Evolutionary conservation across 1,140 invertebrate genomes (phyloP), one percentile per base, ranked within the genome.

Genomic region (Colletes latitarsis): DNA sequence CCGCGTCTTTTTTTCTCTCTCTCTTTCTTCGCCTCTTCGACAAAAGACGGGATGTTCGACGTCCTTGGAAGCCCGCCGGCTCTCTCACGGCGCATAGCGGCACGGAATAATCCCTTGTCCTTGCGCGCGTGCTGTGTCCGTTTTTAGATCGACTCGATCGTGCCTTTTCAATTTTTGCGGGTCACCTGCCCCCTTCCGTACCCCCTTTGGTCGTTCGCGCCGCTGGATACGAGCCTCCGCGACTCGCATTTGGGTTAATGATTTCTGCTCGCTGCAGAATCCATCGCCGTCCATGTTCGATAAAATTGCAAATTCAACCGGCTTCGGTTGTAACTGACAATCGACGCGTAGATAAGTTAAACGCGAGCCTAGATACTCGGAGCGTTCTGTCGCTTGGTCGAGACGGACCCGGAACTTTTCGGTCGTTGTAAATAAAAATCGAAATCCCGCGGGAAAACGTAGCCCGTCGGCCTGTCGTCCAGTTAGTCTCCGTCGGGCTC

Each of bases 11-110:
- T 6, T 43, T 19, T 66, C 19, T 57, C n/a, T 55, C 4, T 52
- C n/a, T 55, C 8, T 39, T 81, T 58, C 52, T 71, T 71, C 68
- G 10, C 39, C 67, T n/a, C 85, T 85, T 87, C 88, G 84, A 90
- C 89, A 92, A 90, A 91, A 91, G 91, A 86, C 86, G 87, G 86
- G 88, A 90, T 88, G 77, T 87, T 83, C 90, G 86, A 77, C 87
- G 91, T 87, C 91, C 90, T 92, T 92, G 84, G 62, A 55, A 75
- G 58, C 69, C 57, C 21, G 73, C 19, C 60, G 66, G 66, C 69
- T 82, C 81, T 86, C 84, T 79, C 83, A 70, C 77, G 76, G 39
- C 74, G 63, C 62, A 64, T 73, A 87, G 57, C 39, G 53, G 49
- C 71, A 62, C 57, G 81, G 77, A 86, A 86, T 86, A 77, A 86